Percentiles rank a stretch among this genome's conserved stretches.
Conservation (phyloP, 2,888 invertebrate genomes). For the Panzeria rudis region DNA sequence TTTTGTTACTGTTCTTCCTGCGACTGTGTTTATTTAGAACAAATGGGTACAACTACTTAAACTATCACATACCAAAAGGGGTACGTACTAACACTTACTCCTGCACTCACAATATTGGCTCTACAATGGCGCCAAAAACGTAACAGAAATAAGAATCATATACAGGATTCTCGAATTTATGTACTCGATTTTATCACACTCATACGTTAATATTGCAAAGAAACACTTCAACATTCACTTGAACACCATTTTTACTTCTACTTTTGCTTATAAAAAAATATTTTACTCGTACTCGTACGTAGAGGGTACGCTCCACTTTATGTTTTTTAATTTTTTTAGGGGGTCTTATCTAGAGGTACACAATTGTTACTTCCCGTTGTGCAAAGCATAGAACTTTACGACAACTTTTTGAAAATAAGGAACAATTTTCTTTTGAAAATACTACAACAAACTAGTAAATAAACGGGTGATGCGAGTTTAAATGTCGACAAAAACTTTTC, state of each 20-base stretch:
- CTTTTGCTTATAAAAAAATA: constrained; percentile 29
- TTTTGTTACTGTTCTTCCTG: constrained; percentile 31
- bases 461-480: constrained; percentile 70
- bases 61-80: not conserved
- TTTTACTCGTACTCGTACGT: constrained; percentile 19
- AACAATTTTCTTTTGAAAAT: constrained; percentile 61
- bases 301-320: constrained; percentile 22
- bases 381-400: constrained; percentile 57
- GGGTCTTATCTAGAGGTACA: constrained; percentile 44
- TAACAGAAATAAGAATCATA: constrained; percentile 43
- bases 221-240: constrained; percentile 51
- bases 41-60: constrained; percentile 56
- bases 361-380: constrained; percentile 62
- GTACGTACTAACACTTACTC: constrained; percentile 17
- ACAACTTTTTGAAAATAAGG: constrained; percentile 56
- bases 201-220: constrained; percentile 37
- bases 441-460: constrained; percentile 54
- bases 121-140: constrained; percentile 69
- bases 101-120: constrained; percentile 52
- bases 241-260: constrained; percentile 8
- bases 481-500: constrained; percentile 71
- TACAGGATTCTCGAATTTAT: constrained; percentile 30
- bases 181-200: constrained; percentile 28
- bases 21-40: not conserved
- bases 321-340: not conserved